These are phyloP conservation scores for Anser cygnoides DNA, from an alignment of 2,113 vertebrate species.

Conservation along the genomic window DNA sequence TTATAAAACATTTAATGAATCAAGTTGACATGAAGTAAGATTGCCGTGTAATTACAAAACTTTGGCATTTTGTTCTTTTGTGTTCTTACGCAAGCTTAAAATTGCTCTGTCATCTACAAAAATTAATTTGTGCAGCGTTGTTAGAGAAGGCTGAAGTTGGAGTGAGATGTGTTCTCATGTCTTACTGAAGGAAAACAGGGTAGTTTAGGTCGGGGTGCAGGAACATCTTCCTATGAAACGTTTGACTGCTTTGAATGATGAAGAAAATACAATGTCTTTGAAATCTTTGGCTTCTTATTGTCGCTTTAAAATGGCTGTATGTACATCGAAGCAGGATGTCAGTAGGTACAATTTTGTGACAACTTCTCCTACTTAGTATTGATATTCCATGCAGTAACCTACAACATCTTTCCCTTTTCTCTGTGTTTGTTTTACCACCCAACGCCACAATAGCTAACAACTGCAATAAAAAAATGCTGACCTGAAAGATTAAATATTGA, in stretches of 20 bases:
- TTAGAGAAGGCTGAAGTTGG: neutral
- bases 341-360: neutral
- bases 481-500: neutral
- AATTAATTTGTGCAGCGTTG: neutral
- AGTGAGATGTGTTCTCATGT: neutral
- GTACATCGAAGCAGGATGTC: neutral
- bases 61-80: neutral
- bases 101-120: neutral
- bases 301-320: neutral
- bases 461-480: neutral
- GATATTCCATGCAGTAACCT: neutral
- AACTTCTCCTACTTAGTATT: neutral
- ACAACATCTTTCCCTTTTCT: neutral
- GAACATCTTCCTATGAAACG: neutral
- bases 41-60: conserved; percentile 2
- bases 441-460: neutral
- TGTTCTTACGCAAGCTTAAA: neutral
- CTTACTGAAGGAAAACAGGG: neutral
- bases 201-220: neutral
- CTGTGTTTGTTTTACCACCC: neutral
- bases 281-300: neutral
- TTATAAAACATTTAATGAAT: neutral
- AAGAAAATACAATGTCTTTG: neutral
- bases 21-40: neutral
- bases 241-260: neutral